A percentile compares a stretch with the other conserved stretches of the same genome.
Conservation (phyloP, 2,113 vertebrate species). For the Scatophagus argus region DNA sequence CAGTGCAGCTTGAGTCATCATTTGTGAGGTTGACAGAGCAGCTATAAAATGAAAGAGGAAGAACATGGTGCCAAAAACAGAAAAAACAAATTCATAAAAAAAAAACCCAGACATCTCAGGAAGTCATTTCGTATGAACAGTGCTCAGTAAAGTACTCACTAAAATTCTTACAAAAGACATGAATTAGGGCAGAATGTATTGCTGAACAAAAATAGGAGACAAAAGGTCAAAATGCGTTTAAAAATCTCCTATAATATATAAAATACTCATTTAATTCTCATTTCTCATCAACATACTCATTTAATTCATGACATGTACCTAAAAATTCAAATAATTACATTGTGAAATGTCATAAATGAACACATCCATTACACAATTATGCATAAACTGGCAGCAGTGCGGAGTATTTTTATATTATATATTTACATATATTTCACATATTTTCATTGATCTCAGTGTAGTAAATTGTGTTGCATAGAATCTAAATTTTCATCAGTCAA, state of each 20-base stretch:
- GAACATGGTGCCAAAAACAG: neutral
- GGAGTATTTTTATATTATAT: too few species aligned
- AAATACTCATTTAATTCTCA: neutral
- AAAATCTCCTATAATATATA: neutral
- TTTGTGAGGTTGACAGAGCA: neutral
- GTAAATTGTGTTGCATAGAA: neutral
- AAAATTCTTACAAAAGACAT: neutral
- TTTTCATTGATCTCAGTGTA: neutral
- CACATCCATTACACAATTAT: neutral
- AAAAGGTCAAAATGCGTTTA: too few species aligned
- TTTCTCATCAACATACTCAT: neutral
- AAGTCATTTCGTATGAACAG: neutral
- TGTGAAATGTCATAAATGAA: neutral
- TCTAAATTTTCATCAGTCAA: neutral
- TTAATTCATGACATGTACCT: neutral
- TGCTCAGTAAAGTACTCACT: neutral
- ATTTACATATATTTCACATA: too few species aligned
- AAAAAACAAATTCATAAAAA: too few species aligned
- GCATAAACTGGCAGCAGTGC: neutral
- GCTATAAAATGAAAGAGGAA: neutral
- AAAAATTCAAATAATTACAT: neutral
- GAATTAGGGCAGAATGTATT: neutral
- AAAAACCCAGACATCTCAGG: too few species aligned
- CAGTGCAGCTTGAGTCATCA: too few species aligned
- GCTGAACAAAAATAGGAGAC: neutral